Conservation (phyloP, 2,113 vertebrate genomes). For the Piprites chloris region DNA sequence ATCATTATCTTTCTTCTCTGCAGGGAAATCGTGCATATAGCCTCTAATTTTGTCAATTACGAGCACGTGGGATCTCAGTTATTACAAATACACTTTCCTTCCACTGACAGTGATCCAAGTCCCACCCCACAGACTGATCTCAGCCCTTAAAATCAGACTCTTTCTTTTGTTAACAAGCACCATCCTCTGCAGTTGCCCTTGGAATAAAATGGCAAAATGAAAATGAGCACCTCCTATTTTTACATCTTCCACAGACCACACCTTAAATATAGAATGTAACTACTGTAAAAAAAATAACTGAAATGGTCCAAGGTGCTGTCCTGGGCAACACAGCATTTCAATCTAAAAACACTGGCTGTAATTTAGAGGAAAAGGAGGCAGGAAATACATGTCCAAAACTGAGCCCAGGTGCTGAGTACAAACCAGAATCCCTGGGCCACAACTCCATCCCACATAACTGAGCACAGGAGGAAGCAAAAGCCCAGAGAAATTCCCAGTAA, state of each 20-base stretch:
- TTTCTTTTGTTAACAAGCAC: background rate
- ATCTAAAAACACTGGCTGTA: background rate
- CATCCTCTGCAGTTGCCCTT: background rate
- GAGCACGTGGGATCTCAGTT: conserved; percentile 35
- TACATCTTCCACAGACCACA: background rate
- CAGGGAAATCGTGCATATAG: conserved; percentile 48
- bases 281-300: background rate
- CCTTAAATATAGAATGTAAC: background rate
- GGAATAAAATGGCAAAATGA: background rate
- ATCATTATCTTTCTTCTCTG: conserved; percentile 49
- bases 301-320: background rate
- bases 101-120: conserved; percentile 17
- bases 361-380: background rate
- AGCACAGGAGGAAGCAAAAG: background rate
- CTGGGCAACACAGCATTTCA: background rate
- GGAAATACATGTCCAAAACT: background rate
- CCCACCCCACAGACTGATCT: background rate
- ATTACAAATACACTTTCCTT: conserved; percentile 46
- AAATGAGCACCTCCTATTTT: background rate
- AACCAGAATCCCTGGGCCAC: background rate
- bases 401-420: background rate
- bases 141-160: background rate
- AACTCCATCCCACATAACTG: background rate
- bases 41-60: conserved; percentile 51
- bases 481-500: background rate